Evolutionary conservation across 1,140 invertebrate species (phyloP).

Genomic region (Caenorhabditis brenneri): DNA sequence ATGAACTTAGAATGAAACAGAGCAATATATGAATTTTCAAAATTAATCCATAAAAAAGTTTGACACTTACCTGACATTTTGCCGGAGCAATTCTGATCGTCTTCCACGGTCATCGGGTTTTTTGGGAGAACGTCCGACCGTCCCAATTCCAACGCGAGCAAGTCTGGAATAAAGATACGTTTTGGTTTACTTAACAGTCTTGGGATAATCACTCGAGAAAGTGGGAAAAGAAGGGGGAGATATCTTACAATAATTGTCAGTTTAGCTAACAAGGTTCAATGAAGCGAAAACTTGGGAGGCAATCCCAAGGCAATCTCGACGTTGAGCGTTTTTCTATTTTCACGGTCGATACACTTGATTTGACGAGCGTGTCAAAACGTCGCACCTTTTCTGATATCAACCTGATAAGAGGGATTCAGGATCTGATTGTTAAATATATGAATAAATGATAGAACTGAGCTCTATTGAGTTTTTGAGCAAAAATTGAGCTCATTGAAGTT

Average conservation of each 20-base stretch:
- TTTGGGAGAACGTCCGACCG: not conserved
- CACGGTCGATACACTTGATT: slow-evolving; percentile 16
- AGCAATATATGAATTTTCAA: too few species aligned
- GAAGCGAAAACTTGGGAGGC: slow-evolving; percentile 33
- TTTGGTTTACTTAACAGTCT: too few species aligned
- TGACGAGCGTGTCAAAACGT: slow-evolving; percentile 35
- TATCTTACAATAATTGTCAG: slow-evolving; percentile 44
- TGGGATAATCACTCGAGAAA: not conserved
- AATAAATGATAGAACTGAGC: too few species aligned
- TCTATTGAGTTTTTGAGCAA: too few species aligned
- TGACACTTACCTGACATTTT: not conserved
- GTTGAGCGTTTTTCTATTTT: slow-evolving; percentile 35
- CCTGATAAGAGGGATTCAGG: not conserved
- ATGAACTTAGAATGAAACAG: too few species aligned
- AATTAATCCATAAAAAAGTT: not conserved
- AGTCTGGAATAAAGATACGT: not conserved
- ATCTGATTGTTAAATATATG: not conserved
- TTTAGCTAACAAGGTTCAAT: slow-evolving; percentile 43
- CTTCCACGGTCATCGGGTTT: slow-evolving; percentile 19
- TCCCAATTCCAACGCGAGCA: not conserved
- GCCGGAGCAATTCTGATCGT: slow-evolving; percentile 29
- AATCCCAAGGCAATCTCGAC: slow-evolving; percentile 40
- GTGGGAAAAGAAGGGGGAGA: not conserved
- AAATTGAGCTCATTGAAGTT: too few species aligned
- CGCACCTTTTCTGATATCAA: slow-evolving; percentile 19